Percentiles rank a stretch among this genome's conserved stretches.
Conservation (phyloP, 2,888 invertebrate species). For the Cheiracanthium punctorium region DNA sequence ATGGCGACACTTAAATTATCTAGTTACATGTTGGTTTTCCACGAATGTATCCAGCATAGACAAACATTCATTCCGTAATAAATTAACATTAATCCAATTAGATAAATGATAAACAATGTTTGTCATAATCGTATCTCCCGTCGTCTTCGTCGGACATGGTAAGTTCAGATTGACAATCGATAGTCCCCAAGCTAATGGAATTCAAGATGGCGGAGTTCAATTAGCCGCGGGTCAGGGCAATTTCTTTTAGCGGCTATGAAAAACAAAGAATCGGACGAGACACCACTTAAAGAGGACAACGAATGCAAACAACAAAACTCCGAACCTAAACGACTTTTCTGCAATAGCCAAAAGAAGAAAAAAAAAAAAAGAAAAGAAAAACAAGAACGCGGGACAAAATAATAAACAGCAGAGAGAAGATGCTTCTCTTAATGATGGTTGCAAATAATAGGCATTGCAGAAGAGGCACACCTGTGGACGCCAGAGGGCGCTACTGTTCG, state of each 20-base stretch:
- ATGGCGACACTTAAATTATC: no score
- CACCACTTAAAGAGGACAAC: not conserved
- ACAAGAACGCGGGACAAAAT: not conserved
- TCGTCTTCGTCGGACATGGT: no score
- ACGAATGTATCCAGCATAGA: no score
- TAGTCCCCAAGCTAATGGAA: not conserved
- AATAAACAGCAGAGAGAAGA: not conserved
- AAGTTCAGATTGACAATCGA: no score
- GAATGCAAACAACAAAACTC: constrained; percentile 7
- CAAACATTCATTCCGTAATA: no score
- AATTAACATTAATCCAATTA: no score
- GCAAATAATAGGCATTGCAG: constrained; percentile 61
- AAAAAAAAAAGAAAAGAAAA: not conserved
- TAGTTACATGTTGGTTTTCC: no score
- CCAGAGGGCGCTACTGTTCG: constrained; percentile 66
- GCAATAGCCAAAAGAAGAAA: no score
- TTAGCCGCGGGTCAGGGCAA: not conserved
- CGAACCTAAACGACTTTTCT: not conserved
- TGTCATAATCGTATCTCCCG: no score
- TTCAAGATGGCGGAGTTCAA: not conserved
- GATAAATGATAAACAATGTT: no score
- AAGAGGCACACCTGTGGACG: constrained; percentile 54
- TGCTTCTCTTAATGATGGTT: constrained; percentile 13
- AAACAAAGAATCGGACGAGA: not conserved
- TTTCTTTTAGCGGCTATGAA: no score